Evolutionary conservation across 1,140 invertebrate species (phyloP).

Genomic region (Leptinotarsa undecemlineata): DNA sequence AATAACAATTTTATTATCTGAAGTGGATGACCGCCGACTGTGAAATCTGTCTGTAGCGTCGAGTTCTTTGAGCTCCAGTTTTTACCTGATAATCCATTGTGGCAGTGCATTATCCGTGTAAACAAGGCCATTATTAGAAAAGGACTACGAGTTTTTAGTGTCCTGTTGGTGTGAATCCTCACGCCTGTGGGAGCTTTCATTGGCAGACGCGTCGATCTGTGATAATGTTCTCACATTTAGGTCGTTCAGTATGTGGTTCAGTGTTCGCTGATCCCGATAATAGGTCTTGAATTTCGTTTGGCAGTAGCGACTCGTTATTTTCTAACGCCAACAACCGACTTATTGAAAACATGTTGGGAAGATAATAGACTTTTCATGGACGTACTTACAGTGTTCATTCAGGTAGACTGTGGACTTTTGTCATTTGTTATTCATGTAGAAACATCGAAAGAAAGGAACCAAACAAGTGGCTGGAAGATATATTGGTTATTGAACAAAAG

Average conservation of each 20-base stretch:
- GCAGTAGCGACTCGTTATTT: constrained; percentile 32
- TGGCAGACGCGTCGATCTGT: constrained; percentile 33
- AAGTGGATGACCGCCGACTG: constrained; percentile 20
- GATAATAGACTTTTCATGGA: too few species aligned
- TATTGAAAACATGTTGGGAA: background rate
- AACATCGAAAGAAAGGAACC: too few species aligned
- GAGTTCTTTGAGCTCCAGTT: constrained; percentile 31
- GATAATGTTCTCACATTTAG: constrained; percentile 36
- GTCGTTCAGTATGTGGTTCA: constrained; percentile 24
- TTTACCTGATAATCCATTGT: constrained; percentile 38
- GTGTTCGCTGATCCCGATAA: constrained; percentile 30
- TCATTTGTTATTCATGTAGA: too few species aligned
- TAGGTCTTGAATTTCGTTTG: constrained; percentile 15
- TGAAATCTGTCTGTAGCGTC: constrained; percentile 31
- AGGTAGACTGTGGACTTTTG: too few species aligned
- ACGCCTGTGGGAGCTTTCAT: constrained; percentile 17
- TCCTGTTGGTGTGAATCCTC: constrained; percentile 35
- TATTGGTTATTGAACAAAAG: too few species aligned
- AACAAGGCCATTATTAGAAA: constrained; percentile 25
- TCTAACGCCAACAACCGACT: background rate
- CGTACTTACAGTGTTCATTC: too few species aligned
- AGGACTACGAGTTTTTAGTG: constrained; percentile 22
- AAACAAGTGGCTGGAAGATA: too few species aligned
- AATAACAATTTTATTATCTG: constrained; percentile 29
- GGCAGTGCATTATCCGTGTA: constrained; percentile 30